phyloP scores from a whole-genome alignment of 2,113 vertebrate species.

The Oreochromis spilurus region DNA sequence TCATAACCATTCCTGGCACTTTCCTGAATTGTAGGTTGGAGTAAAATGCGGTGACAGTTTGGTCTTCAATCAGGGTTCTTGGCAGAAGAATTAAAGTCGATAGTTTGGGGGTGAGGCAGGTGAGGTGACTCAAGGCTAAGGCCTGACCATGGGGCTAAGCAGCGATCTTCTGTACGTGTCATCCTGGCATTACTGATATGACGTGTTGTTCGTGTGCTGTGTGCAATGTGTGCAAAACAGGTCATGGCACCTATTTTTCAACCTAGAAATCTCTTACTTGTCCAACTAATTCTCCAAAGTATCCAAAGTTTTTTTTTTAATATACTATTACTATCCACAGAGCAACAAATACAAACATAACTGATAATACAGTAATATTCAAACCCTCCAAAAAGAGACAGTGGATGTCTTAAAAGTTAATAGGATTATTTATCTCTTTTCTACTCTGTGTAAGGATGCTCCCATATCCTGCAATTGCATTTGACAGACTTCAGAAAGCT shows the following conservation, averaged over 20 bases:
- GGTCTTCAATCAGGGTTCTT: conserved; percentile 31
- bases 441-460: neutral
- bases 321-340: neutral
- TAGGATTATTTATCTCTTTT: conserved; percentile 23
- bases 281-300: neutral
- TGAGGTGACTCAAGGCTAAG: conserved; percentile 34
- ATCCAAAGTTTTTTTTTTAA: neutral
- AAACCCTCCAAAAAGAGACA: neutral
- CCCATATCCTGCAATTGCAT: conserved; percentile 20
- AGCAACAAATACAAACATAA: neutral
- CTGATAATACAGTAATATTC: neutral
- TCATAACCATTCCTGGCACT: neutral
- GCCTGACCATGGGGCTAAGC: conserved; percentile 44
- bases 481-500: conserved; percentile 37
- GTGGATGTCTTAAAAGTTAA: neutral
- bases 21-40: neutral
- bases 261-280: neutral
- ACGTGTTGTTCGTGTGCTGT: conserved; percentile 30
- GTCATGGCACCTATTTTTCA: conserved; percentile 38
- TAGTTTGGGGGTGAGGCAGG: neutral
- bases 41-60: conserved; percentile 24
- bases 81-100: conserved; percentile 22
- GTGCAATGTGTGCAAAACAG: conserved; percentile 15
- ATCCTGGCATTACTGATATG: conserved; percentile 27
- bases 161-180: conserved; percentile 30